A percentile compares a stretch with the other conserved stretches of the same genome.
Evolutionary conservation across 2,888 invertebrate genomes (phyloP).

Genomic region (Aspidiotus destructor): DNA sequence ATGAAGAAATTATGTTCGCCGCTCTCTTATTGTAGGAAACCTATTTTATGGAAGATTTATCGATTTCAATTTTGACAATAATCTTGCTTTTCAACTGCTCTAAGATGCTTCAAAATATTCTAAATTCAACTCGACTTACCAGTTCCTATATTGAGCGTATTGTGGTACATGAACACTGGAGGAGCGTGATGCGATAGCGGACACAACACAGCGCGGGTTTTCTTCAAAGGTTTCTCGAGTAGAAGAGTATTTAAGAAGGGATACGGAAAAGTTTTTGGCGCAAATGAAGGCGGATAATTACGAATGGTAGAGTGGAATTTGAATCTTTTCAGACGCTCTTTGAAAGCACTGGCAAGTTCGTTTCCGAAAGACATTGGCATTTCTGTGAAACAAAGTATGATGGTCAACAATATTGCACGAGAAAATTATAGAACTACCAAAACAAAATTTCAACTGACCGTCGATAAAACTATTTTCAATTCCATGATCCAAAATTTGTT

Average conservation of each 20-base stretch:
- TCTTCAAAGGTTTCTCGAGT: conserved; percentile 1
- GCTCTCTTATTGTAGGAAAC: no score
- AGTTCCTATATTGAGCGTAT: conserved; percentile 16
- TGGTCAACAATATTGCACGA: neutral
- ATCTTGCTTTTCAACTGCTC: no score
- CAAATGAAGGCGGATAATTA: conserved; percentile 16
- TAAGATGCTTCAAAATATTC: no score
- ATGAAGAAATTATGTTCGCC: no score
- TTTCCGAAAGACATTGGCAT: no score
- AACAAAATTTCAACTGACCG: neutral
- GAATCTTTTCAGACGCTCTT: no score
- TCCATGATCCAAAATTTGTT: neutral
- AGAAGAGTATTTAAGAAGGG: conserved; percentile 5
- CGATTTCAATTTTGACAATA: no score
- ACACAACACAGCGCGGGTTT: conserved; percentile 16
- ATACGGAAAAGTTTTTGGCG: conserved; percentile 15
- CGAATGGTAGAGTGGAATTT: neutral
- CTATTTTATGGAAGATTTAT: no score
- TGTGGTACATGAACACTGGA: conserved; percentile 11
- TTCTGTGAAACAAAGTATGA: no score
- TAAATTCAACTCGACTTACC: no score
- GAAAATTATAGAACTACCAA: neutral
- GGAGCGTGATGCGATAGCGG: conserved; percentile 24
- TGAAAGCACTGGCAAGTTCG: no score
- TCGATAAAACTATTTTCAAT: neutral